Base-by-base conservation (phyloP, 2,113 vertebrate genomes). In the Macrotus californicus region DNA sequence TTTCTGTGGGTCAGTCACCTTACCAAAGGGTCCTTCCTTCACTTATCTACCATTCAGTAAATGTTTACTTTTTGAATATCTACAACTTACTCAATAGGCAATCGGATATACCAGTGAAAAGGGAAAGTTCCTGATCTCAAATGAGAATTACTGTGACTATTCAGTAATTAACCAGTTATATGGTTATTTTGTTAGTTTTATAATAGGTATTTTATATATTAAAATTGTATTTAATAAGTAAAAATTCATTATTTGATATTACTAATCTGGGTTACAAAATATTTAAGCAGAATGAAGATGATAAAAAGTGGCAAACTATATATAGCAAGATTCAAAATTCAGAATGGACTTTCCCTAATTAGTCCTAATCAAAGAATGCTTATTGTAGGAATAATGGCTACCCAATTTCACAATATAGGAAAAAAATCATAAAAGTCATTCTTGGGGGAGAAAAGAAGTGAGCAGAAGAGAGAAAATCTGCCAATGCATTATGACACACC, bases 241-340 rank as follows among this genome's bases (percentile, higher is more conserved):
- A 84, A 95, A 95, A 52, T 77, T 43, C 18, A 89, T 67, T 52
- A 70, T 67, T 41, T 88, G 14, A 79, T n/a, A 92, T 84, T 87
- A 77, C 26, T 83, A 75, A 88, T 73, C 29, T 94, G 16, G 59
- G 31, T 89, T 64, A 91, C 15, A 70, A 96, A 96, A 64, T 79
- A 61, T 87, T 82, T 86, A 89, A 95, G 83, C 14, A 92, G 61
- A 95, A 93, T 54, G 39, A 80, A 79, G 29, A 87, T 67, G 43
- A 67, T 41, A 92, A 87, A 91, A 93, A 81, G 36, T 83, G 52
- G 54, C 10, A 94, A 90, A 52, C 19, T 22, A 77, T n/a, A 77
- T n/a, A 73, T 66, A 36, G 19, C 72, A 87, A 76, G 54, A 93
- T 39, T 85, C 50, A 84, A 76, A 96, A 87, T 89, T 75, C 50